These are phyloP conservation scores for Eidolon helvum DNA, from an alignment of 2,113 vertebrate species.

Conservation along the genomic window DNA sequence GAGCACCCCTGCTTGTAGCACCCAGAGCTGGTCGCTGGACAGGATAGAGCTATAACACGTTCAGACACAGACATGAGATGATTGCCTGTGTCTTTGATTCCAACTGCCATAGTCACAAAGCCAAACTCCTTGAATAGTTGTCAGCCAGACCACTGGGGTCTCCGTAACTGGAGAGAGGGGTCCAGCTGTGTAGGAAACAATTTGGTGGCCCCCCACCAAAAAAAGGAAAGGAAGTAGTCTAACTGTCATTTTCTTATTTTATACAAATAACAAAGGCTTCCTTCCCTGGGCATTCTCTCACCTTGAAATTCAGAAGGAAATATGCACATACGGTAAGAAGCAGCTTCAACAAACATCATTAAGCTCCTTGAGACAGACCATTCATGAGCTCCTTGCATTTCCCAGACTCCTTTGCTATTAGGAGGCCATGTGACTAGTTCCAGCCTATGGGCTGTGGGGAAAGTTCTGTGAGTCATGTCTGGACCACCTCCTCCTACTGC, in stretches of 20 bases:
- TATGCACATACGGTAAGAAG: neutral
- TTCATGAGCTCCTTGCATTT: neutral
- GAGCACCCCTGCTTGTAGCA: neutral
- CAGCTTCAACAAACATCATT: neutral
- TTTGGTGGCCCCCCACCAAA: neutral
- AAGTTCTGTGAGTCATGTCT: neutral
- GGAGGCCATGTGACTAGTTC: neutral
- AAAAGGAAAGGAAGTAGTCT: neutral
- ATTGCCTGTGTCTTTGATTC: neutral
- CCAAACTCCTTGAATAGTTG: neutral
- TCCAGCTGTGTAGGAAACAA: neutral
- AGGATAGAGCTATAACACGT: neutral
- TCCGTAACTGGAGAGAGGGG: neutral
- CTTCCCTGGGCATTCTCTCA: neutral
- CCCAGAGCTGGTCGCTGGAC: neutral
- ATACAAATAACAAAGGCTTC: neutral
- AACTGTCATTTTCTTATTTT: neutral
- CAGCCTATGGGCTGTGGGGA: neutral
- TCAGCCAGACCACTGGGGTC: neutral
- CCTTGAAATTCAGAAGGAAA: neutral
- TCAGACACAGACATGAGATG: neutral
- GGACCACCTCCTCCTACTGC: neutral
- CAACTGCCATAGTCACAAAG: neutral
- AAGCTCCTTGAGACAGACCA: neutral
- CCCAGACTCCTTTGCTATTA: neutral